Base-by-base conservation (phyloP, 2,888 invertebrate species). In the Orthosia incerta region DNA sequence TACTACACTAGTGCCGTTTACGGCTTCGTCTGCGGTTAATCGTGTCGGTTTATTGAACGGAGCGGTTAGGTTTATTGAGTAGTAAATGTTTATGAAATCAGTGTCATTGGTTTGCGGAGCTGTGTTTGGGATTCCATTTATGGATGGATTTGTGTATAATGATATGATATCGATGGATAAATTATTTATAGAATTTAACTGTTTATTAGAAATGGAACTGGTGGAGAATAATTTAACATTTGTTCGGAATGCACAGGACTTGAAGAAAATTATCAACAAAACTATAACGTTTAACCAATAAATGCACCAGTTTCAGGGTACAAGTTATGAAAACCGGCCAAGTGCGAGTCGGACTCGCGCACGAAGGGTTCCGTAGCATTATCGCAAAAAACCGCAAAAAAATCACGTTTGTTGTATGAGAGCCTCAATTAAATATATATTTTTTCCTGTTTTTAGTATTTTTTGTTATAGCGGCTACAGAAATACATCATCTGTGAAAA, bases 11-110 rank as follows among this genome's bases (percentile, higher is more conserved):
- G 71, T 67, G 64, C 63, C 64, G 57, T 75, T 78, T 75, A 80
- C 65, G 73, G 79, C 62, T 68, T 57, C 63, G 74, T 51, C 72
- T 74, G 76, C 31, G 57, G 69, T 71, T 74, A 66, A 82, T 78
- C 53, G 79, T 56, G 64, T 51, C 51, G 56, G 81, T 84, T 84
- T 84, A 80, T 67, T 67, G 65, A 80, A 80, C 80, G 61, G 53
- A 74, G 68, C 78, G 67, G 82, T 80, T 46, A 57, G 59, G 59
- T 82, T 80, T 80, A 82, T 82, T 7, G 80, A 65, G 82, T 57
- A 68, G 78, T 80, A 69, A 82, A 80, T 80, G 82, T 81, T 79
- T 76, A 81, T 72, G 68, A 77, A 82, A 77, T 79, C 65, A 76
- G 76, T 62, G 65, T 76, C 63, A 82, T 76, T 81, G 66, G 69